A percentile compares a stretch with the other conserved stretches of the same genome.
Evolutionary conservation across 92 coral and sea anemone species (phyloP).

Genomic region (Plumapathes pennacea): DNA sequence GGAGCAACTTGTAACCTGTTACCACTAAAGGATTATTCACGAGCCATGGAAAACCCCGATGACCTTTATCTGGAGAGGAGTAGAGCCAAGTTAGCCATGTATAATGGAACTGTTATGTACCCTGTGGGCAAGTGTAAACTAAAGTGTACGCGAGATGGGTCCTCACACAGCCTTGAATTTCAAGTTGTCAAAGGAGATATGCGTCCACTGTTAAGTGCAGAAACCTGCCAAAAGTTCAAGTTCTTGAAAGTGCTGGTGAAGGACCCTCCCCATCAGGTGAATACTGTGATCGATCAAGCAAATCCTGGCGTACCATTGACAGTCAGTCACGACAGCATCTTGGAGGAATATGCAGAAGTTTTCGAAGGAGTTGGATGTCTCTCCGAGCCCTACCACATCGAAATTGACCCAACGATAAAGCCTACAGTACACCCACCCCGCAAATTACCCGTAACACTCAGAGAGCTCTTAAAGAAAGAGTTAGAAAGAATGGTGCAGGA

Average conservation of each 20-base stretch:
- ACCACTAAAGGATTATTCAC: constrained; percentile 44
- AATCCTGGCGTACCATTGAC: neutral
- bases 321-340: constrained; percentile 22
- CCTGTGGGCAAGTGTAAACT: constrained; percentile 47
- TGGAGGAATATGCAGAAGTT: constrained; percentile 26
- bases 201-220: constrained; percentile 37
- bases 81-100: constrained; percentile 54
- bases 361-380: constrained; percentile 38
- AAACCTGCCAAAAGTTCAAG: constrained; percentile 35
- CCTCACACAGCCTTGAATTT: constrained; percentile 30
- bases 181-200: no score
- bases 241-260: constrained; percentile 33
- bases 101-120: constrained; percentile 43
- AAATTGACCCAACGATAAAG: constrained; percentile 30
- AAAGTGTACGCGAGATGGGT: constrained; percentile 32
- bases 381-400: constrained; percentile 28
- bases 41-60: constrained; percentile 52
- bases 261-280: constrained; percentile 28
- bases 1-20: constrained; percentile 53
- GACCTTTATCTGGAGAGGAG: constrained; percentile 41
- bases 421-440: constrained; percentile 54
- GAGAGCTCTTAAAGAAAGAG: constrained; percentile 19
- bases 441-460: constrained; percentile 32
- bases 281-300: constrained; percentile 2
- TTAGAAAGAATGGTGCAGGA: constrained; percentile 16